Evolutionary conservation across 2,113 vertebrate genomes (phyloP).

Genomic region (Chloropsis cyanopogon): DNA sequence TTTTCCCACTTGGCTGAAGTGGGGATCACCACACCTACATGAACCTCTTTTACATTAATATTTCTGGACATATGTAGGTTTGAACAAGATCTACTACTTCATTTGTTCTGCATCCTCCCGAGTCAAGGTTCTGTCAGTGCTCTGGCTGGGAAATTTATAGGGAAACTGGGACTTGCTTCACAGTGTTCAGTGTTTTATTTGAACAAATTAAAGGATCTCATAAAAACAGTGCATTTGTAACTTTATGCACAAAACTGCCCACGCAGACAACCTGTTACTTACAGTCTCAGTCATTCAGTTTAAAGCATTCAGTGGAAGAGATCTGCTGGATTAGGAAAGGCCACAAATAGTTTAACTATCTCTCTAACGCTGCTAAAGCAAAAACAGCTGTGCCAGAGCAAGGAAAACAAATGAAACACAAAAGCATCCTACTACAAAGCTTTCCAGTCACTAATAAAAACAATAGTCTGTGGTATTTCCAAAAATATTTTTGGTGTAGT

Average conservation of each 20-base stretch:
- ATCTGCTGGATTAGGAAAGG: conserved; percentile 67
- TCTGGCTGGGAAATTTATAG: conserved; percentile 46
- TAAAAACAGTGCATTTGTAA: conserved; percentile 29
- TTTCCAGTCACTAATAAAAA: conserved; percentile 77
- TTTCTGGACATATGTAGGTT: neutral
- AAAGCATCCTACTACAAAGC: conserved; percentile 75
- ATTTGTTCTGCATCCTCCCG: neutral
- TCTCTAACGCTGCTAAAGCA: conserved; percentile 74
- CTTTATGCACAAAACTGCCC: neutral
- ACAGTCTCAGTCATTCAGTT: neutral
- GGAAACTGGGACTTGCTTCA: conserved; percentile 21
- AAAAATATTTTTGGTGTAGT: conserved; percentile 75
- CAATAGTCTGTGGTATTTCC: conserved; percentile 74
- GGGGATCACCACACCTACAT: neutral
- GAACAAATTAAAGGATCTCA: conserved; percentile 48
- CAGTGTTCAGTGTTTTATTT: neutral
- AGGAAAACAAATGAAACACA: conserved; percentile 77
- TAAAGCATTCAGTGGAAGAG: conserved; percentile 46
- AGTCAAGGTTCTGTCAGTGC: neutral
- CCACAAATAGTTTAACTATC: conserved; percentile 73
- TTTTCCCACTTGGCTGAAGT: neutral
- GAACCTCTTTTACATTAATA: neutral
- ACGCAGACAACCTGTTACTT: conserved; percentile 6
- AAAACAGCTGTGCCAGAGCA: conserved; percentile 75
- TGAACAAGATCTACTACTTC: conserved; percentile 25